Evolutionary conservation across 2,797 vertebrate genomes (phyloP).

Genomic region (Odontamblyopus lacepedii): DNA sequence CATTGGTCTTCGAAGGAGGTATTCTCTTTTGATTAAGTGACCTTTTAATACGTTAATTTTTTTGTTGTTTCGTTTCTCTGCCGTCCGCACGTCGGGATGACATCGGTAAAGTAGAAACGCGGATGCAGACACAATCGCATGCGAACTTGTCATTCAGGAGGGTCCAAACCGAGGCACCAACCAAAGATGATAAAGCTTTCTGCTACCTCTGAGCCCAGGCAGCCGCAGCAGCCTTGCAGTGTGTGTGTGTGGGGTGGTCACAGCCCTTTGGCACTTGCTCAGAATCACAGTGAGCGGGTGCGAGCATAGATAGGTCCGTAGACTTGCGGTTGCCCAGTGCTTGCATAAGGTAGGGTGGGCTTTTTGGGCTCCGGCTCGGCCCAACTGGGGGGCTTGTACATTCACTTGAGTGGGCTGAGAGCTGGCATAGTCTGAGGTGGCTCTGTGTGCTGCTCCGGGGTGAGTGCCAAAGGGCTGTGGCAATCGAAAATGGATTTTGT

Average conservation of each 20-base stretch:
- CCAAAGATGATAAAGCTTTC: constrained; percentile 78
- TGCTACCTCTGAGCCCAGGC: constrained; percentile 55
- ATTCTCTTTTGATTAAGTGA: constrained; percentile 77
- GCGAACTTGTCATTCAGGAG: constrained; percentile 68
- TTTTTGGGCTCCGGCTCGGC: constrained; percentile 54
- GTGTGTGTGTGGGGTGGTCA: background rate
- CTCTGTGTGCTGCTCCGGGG: constrained; percentile 30
- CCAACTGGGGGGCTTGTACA: constrained; percentile 51
- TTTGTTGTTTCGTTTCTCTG: constrained; percentile 21
- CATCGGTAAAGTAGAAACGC: constrained; percentile 70
- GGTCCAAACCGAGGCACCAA: constrained; percentile 48
- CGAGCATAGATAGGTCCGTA: constrained; percentile 64
- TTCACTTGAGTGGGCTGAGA: constrained; percentile 60
- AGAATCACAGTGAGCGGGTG: constrained; percentile 74
- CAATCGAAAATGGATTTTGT: background rate
- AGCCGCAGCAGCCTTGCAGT: constrained; percentile 38
- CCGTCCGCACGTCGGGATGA: constrained; percentile 54
- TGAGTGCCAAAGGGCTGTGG: constrained; percentile 35
- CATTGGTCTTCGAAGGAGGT: constrained; percentile 95
- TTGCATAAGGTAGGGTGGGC: constrained; percentile 58
- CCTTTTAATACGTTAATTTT: constrained; percentile 65
- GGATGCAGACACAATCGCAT: constrained; percentile 68
- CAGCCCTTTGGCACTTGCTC: constrained; percentile 18
- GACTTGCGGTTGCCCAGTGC: constrained; percentile 44
- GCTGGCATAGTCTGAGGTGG: constrained; percentile 54